Evolutionary conservation across 2,113 vertebrate species (phyloP), one percentile per base, ranked within the genome.

Genomic region (Rhegmatorhina hoffmannsi): DNA sequence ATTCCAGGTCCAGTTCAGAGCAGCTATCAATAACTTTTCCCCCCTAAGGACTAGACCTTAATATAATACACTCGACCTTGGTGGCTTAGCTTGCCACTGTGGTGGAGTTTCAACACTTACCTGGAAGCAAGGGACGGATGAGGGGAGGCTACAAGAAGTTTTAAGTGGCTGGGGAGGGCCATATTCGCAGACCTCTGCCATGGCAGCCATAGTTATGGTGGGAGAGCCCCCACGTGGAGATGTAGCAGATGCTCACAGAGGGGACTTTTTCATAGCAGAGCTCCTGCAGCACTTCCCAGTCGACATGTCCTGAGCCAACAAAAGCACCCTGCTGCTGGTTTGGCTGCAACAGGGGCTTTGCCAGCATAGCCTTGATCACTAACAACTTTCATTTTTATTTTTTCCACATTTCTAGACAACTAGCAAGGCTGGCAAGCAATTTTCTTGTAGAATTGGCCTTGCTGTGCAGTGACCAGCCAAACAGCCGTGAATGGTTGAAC

Each of bases 401-500:
- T 18, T 43, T 20, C 14, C 43, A 13, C 16, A 2, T 1, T 76
- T 83, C 40, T 36, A 66, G 46, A 11, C 59, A 70, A 5, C 0
- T 77, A 63, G 28, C 43, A 50, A 46, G 24, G 23, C 68, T 92
- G 76, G 79, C 50, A 67, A 67, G 24, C 23, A 40, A 9, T 46
- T 62, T 36, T 40, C 34, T 69, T 49, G 25, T 66, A 66, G 85
- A n/a, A 77, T 33, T 10, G 50, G 72, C 72, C 67, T 69, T 53
- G 40, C 11, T 82, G 28, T 14, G 6, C 66, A 58, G 19, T 82
- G 74, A 38, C 69, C 84, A 84, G 44, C 66, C 84, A 87, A 81
- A 90, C 73, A 89, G 69, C 77, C 79, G 77, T 60, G 77, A 78
- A n/a, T 38, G 12, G 70, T 34, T 92, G 70, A 87, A 47, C 34